Evolutionary conservation across 2,888 invertebrate genomes (phyloP), one percentile per base, ranked within the genome.

Genomic region (Ceramica pisi): DNA sequence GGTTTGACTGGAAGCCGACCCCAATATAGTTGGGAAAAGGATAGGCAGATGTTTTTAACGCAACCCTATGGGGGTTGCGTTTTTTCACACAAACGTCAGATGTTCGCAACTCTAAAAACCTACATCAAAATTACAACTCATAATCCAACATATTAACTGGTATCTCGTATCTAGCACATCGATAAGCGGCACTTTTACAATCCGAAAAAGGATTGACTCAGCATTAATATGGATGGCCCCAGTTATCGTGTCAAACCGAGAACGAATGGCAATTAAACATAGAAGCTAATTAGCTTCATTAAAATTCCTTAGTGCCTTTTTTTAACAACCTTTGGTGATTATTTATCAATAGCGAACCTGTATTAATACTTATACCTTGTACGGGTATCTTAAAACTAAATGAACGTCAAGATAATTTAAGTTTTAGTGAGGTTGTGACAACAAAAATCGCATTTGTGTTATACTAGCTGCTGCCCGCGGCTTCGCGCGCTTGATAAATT

Each of bases 271-370:
- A 7, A 50, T 59, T 41, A 21, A 57, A 57, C 46, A 48, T 38
- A 59, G 16, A 78, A 57, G 50, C 48, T 72, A 79, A 79, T 75
- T 72, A 60, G 1, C n/a, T 66, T 64, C 31, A 56, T 81, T 70
- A 63, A 67, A 12, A 81, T 78, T 26, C 51, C 14, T 67, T 14
- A 16, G 8, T 21, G 0, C 71, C 59, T 19, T 63, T 50, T 64
- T 41, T 26, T 46, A 55, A 23, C 2, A 56, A 51, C 26, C 8
- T 1, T 19, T 35, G 26, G 50, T 60, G 55, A 80, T 60, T 67
- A 79, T 67, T 60, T 67, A 55, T 55, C 56, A 60, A 44, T 16
- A 19, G 7, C 31, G 19, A 46, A 56, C 55, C 9, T 21, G 21
- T 50, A 3, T 26, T 26, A 21, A 65, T 57, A 46, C 2, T 6